Evolutionary conservation across 2,113 vertebrate species (phyloP), one percentile per base, ranked within the genome.

Genomic region (Psephotus haematonotus): DNA sequence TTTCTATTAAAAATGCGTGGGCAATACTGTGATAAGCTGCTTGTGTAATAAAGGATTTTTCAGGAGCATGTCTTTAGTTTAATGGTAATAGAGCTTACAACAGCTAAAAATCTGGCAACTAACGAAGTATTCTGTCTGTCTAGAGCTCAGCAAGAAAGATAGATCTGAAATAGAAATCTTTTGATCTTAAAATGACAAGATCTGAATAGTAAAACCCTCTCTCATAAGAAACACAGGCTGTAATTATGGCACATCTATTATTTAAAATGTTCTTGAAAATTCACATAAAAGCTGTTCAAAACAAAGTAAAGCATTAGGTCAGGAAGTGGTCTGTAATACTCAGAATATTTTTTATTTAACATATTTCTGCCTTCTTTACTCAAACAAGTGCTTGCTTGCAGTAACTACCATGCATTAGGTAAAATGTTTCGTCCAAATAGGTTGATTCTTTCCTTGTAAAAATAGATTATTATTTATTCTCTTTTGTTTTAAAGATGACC

Each of bases 211-310:
- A 95, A 96, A 93, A 71, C 59, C 85, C 85, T 49, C 80, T 93
- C 92, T 88, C 92, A 41, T 75, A 91, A 84, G 92, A 95, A 96
- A 97, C 88, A 96, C 41, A 76, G 92, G 65, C 92, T 93, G 65
- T 96, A 97, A 97, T 96, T 96, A 96, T 62, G 52, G 86, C 90
- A 92, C 86, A 96, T 94, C 81, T 84, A 95, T 95, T 97, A 96
- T 96, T 93, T 84, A 94, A 96, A 95, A 76, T 65, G 65, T 88
- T 94, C 88, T 79, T 86, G 83, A 96, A 95, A 95, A 91, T 64
- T 93, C 80, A 64, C 47, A 75, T 71, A 81, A 88, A 88, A 94
- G 52, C 77, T 76, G n/a, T 79, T 92, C 62, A 78, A 93, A 95
- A 94, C 52, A 92, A 95, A 90, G 71, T 29, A 75, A 80, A 90